A percentile compares a stretch with the other conserved stretches of the same genome.
These are phyloP conservation scores for Caradrina kadenii DNA, from an alignment of 2,888 invertebrate species.

Conservation along the genomic window DNA sequence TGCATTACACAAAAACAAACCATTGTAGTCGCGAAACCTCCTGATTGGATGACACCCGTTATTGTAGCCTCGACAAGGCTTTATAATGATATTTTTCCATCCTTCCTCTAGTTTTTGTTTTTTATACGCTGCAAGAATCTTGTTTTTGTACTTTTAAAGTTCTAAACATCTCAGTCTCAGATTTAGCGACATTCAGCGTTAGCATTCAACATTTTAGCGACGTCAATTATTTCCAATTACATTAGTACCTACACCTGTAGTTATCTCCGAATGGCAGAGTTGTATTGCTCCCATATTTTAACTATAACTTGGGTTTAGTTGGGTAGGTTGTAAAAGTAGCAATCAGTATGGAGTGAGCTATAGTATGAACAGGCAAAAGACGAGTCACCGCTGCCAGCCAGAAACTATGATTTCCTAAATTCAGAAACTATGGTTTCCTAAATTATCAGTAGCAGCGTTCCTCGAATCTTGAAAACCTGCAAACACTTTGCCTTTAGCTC, in stretches of 20 bases:
- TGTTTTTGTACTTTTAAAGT: constrained; percentile 11
- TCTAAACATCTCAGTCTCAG: neutral
- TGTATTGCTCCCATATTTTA: neutral
- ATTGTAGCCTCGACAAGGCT: constrained; percentile 30
- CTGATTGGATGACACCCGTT: constrained; percentile 52
- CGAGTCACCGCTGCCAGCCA: no score
- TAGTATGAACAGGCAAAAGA: neutral
- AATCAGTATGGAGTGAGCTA: neutral
- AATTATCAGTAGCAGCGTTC: neutral
- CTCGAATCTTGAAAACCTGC: neutral
- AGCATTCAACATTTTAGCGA: no score
- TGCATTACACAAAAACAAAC: constrained; percentile 54
- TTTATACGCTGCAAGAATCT: constrained; percentile 17
- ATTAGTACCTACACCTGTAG: neutral
- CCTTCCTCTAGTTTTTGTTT: constrained; percentile 26
- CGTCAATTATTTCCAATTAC: neutral
- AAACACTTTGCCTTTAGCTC: neutral
- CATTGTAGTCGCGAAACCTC: constrained; percentile 35
- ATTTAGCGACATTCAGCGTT: no score
- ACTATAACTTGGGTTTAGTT: no score
- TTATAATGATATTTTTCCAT: constrained; percentile 41
- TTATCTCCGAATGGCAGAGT: neutral
- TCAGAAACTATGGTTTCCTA: no score
- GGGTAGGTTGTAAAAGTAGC: no score
- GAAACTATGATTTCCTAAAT: no score